phyloP scores from a whole-genome alignment of 1,140 invertebrate species.

The Ostrea edulis region DNA sequence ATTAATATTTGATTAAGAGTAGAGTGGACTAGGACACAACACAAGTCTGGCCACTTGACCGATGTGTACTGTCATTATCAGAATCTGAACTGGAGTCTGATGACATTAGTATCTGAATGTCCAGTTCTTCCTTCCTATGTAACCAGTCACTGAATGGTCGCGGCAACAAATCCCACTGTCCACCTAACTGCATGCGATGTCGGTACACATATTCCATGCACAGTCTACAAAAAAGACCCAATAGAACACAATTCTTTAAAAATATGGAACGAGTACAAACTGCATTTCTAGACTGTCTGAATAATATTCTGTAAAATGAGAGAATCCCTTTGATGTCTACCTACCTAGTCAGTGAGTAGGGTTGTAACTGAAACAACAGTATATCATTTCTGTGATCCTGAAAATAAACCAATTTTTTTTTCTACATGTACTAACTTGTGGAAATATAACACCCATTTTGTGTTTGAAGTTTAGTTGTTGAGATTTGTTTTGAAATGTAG shows the following conservation, averaged over 20 bases:
- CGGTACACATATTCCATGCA: background rate
- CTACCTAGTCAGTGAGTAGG: background rate
- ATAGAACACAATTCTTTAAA: background rate
- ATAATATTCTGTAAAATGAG: background rate
- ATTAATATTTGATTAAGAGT: background rate
- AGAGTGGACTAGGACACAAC: background rate
- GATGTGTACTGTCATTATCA: background rate
- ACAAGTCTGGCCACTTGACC: background rate
- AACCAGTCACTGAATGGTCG: constrained; percentile 2
- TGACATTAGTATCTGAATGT: constrained; percentile 13
- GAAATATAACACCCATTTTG: no score
- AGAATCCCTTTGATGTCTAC: background rate
- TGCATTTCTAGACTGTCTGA: background rate
- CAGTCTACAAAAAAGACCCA: background rate
- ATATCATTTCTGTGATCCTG: constrained; percentile 31
- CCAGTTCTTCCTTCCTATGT: background rate
- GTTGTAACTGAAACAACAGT: background rate
- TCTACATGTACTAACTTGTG: no score
- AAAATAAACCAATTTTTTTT: background rate
- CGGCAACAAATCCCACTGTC: background rate
- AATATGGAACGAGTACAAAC: background rate
- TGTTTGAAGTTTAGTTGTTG: no score
- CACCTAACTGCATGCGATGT: background rate
- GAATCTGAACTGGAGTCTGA: background rate
- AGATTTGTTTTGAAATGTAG: no score